A percentile compares a stretch with the other conserved stretches of the same genome.
Conservation (phyloP, 2,113 vertebrate genomes). For the Dasyornis broadbenti region DNA sequence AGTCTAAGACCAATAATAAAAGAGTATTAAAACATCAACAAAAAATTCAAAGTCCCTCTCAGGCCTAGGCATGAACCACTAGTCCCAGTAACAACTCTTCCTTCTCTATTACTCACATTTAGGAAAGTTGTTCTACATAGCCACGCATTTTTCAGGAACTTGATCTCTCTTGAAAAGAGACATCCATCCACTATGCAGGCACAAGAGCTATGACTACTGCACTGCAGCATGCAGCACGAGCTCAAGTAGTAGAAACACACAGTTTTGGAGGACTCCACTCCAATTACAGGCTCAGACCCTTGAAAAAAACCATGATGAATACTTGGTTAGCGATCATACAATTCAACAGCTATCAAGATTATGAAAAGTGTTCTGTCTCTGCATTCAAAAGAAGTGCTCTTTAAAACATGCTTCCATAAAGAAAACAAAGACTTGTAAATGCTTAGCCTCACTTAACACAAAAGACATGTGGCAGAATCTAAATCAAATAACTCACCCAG, state of each 20-base stretch:
- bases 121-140: neutral
- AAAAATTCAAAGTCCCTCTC: neutral
- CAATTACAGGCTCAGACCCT: neutral
- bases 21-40: neutral
- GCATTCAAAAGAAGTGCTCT: neutral
- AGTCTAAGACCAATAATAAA: neutral
- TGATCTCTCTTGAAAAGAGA: neutral
- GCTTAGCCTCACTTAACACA: neutral
- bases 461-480: neutral
- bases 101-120: neutral
- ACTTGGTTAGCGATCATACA: neutral
- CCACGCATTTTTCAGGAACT: neutral
- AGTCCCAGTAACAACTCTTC: neutral
- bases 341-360: neutral
- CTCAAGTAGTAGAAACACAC: accelerated
- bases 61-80: neutral
- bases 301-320: neutral
- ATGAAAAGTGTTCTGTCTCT: neutral
- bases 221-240: neutral
- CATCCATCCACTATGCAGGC: neutral
- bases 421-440: constrained; percentile 11
- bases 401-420: neutral
- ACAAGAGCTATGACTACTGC: neutral
- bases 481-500: neutral
- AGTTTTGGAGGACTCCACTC: neutral